Evolutionary conservation across 2,888 invertebrate genomes (phyloP).

Genomic region (Tiliacea aurago): DNA sequence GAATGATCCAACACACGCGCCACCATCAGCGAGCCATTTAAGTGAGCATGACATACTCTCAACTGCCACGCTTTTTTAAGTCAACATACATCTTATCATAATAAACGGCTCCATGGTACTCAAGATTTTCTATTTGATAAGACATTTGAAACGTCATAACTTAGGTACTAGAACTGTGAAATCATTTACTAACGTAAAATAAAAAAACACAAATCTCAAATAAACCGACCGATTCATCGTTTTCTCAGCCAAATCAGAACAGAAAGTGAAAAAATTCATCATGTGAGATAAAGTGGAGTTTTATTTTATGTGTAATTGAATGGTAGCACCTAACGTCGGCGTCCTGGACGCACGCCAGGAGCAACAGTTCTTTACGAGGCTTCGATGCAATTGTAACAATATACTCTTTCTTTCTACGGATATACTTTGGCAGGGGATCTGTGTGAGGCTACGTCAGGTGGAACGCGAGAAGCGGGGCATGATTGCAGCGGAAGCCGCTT

Average conservation of each 20-base stretch:
- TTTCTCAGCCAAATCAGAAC: conserved; percentile 38
- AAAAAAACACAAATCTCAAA: conserved; percentile 13
- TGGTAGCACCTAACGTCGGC: conserved; percentile 52
- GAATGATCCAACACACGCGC: too few species aligned
- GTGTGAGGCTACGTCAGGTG: conserved; percentile 7
- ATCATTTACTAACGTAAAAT: neutral
- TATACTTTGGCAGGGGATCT: conserved; percentile 65
- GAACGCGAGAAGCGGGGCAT: conserved; percentile 10
- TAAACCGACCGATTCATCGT: conserved; percentile 2
- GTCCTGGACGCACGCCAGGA: conserved; percentile 70
- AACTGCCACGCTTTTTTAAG: too few species aligned
- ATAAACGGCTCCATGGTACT: too few species aligned
- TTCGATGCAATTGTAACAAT: conserved; percentile 65
- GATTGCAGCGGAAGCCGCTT: neutral
- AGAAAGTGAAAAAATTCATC: conserved; percentile 48
- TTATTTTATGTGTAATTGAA: conserved; percentile 69
- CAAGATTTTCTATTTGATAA: neutral
- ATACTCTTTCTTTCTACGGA: conserved; percentile 56
- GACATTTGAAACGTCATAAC: neutral
- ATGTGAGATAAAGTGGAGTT: conserved; percentile 48
- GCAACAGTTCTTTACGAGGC: conserved; percentile 71
- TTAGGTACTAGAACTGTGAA: neutral
- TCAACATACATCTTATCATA: too few species aligned
- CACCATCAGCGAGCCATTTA: too few species aligned
- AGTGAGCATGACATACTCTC: too few species aligned